Evolutionary conservation across 1,140 invertebrate species (phyloP).

Genomic region (Drosophila repletoides): DNA sequence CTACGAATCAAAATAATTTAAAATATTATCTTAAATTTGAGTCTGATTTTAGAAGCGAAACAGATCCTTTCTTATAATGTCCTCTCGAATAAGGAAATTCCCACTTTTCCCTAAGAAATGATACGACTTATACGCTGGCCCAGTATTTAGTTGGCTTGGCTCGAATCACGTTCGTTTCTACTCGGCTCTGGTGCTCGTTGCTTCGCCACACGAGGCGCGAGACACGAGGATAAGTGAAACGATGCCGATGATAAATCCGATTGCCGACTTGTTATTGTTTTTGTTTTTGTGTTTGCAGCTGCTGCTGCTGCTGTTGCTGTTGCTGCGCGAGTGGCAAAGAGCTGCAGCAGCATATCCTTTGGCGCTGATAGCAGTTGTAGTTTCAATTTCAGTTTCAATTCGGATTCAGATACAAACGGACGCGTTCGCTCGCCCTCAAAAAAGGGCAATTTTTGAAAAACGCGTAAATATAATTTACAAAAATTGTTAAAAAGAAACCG

Average conservation of each 20-base stretch:
- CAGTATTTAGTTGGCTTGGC: conserved; percentile 5
- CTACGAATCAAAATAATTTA: no score
- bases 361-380: conserved; percentile 60
- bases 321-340: conserved; percentile 58
- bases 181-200: conserved; percentile 2
- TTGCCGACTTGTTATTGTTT: background rate
- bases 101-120: background rate
- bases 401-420: conserved; percentile 68
- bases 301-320: conserved; percentile 37
- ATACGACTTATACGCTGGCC: conserved; percentile 4
- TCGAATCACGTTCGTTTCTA: no score
- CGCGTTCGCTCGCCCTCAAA: conserved; percentile 39
- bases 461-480: conserved; percentile 28
- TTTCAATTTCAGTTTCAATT: conserved; percentile 57
- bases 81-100: no score
- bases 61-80: no score
- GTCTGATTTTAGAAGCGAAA: no score
- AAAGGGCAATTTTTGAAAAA: conserved; percentile 25
- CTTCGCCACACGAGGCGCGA: background rate
- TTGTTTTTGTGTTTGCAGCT: conserved; percentile 8
- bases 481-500: background rate
- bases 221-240: background rate
- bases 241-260: background rate
- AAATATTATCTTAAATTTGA: no score
- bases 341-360: conserved; percentile 70